Conservation (phyloP, 2,888 invertebrate species). For the Dicyrtoma fusca region DNA sequence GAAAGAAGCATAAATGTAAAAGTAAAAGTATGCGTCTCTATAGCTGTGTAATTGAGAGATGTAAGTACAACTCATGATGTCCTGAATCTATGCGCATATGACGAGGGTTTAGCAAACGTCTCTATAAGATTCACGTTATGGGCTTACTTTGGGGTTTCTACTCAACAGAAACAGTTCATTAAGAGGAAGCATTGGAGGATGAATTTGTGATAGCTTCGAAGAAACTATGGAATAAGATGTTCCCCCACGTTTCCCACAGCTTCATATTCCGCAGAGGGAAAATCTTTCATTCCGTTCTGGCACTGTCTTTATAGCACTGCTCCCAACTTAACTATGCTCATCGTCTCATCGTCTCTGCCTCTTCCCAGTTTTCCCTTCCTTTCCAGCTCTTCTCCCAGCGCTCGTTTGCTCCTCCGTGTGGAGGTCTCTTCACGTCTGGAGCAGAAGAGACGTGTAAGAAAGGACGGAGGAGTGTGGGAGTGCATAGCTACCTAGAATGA, state of each 20-base stretch:
- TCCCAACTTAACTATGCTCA: background rate
- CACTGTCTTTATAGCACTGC: background rate
- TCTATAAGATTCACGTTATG: conserved; percentile 2
- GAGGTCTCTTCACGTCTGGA: background rate
- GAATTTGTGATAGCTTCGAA: conserved; percentile 13
- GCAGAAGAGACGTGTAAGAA: background rate
- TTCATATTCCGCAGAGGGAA: background rate
- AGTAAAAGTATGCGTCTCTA: background rate
- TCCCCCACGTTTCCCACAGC: conserved; percentile 15
- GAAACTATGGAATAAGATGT: conserved; percentile 4
- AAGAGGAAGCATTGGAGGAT: conserved; percentile 2
- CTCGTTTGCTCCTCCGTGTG: background rate
- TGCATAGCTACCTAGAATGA: background rate
- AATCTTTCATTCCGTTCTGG: background rate
- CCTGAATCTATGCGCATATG: too few species aligned
- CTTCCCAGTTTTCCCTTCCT: background rate
- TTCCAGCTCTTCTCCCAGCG: background rate
- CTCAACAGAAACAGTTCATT: conserved; percentile 17
- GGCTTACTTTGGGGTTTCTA: background rate
- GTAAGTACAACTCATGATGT: too few species aligned
- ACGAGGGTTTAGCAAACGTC: background rate
- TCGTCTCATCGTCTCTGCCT: background rate
- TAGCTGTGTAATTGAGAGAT: background rate
- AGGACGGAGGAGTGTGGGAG: background rate
- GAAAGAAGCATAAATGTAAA: background rate